A percentile compares a stretch with the other conserved stretches of the same genome.
Evolutionary conservation across 2,113 vertebrate species (phyloP).

Genomic region (Dipodomys ordii): DNA sequence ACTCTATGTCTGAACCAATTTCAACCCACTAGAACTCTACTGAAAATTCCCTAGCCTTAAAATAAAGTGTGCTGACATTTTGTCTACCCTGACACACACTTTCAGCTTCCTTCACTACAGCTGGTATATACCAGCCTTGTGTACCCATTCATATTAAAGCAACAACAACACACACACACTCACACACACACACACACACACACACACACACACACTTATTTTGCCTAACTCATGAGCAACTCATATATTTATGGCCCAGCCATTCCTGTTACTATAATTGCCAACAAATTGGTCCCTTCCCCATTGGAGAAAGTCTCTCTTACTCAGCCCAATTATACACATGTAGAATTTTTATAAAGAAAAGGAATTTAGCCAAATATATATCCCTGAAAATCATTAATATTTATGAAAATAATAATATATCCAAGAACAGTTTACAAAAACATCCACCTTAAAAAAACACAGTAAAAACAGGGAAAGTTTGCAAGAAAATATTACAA

Average conservation of each 20-base stretch:
- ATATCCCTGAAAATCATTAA: background rate
- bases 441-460: background rate
- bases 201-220: no score
- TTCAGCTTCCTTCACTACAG: background rate
- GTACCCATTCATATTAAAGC: background rate
- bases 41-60: background rate
- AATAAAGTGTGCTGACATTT: background rate
- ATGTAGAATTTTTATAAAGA: background rate
- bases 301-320: background rate
- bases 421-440: background rate
- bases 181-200: no score
- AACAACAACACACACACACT: no score
- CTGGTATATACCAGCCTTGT: background rate
- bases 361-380: background rate
- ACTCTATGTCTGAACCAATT: fast-evolving
- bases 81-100: background rate
- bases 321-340: background rate
- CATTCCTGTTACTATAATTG: background rate
- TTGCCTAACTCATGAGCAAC: background rate
- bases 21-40: background rate
- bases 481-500: background rate
- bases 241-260: background rate
- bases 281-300: fast-evolving
- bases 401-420: background rate
- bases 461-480: background rate